A percentile compares a stretch with the other conserved stretches of the same genome.
phyloP scores from a whole-genome alignment of 2,888 invertebrate species.

The Parnassius orleans region DNA sequence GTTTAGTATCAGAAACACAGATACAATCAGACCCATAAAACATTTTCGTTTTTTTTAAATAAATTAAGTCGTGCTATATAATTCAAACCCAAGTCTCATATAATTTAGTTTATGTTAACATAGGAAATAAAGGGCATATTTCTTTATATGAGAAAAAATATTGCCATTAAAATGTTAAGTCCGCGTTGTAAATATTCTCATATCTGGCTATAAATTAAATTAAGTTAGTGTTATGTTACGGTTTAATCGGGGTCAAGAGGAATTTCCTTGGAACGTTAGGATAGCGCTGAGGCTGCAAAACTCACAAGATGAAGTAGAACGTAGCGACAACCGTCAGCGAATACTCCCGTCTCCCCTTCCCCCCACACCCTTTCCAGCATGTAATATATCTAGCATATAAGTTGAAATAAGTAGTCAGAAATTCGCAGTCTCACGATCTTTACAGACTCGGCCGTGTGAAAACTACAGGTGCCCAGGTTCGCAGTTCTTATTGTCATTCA shows the following conservation, averaged over 20 bases:
- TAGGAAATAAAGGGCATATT: too few relatives aligned
- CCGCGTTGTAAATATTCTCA: too few relatives aligned
- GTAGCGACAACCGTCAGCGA: slow-evolving; percentile 43
- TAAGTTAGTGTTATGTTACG: slow-evolving; percentile 24
- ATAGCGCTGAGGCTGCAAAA: slow-evolving; percentile 44
- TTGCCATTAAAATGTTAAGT: too few relatives aligned
- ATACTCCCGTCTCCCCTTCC: slow-evolving; percentile 39
- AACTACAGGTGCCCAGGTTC: slow-evolving; percentile 29
- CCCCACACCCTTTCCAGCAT: slow-evolving; percentile 41
- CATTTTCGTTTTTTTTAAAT: too few relatives aligned
- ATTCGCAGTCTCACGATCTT: slow-evolving; percentile 26
- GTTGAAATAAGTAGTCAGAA: slow-evolving; percentile 29
- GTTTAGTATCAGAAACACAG: too few relatives aligned
- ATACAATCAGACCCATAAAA: too few relatives aligned
- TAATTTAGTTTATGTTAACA: too few relatives aligned
- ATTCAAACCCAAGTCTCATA: too few relatives aligned
- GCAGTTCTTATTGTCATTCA: slow-evolving; percentile 39
- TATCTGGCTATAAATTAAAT: too few relatives aligned
- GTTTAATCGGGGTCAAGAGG: slow-evolving; percentile 48
- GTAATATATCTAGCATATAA: slow-evolving; percentile 33
- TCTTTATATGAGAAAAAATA: too few relatives aligned
- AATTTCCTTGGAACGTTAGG: slow-evolving; percentile 39
- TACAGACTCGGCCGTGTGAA: slow-evolving; percentile 20
- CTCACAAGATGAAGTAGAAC: slow-evolving; percentile 45
- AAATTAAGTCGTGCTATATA: too few relatives aligned